phyloP scores from a whole-genome alignment of 2,888 invertebrate species.

The Rhabditophanes sp. region DNA sequence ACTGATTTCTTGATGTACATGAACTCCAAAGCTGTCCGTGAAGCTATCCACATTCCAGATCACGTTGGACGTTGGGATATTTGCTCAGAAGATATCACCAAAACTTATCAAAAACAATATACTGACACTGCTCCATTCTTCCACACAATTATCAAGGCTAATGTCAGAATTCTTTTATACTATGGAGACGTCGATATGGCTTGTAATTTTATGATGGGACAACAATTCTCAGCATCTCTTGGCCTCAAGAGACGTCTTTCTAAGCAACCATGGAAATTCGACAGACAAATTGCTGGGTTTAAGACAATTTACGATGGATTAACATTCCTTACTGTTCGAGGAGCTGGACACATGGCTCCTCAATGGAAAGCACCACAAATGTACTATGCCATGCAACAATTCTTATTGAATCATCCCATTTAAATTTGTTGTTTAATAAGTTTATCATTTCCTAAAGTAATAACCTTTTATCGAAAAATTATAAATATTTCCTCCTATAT shows the following conservation, averaged over 20 bases:
- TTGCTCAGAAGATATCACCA: constrained; percentile 33
- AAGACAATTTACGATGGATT: constrained; percentile 41
- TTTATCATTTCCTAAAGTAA: too few relatives aligned
- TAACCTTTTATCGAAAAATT: too few relatives aligned
- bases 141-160: constrained; percentile 30
- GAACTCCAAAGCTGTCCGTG: constrained; percentile 27
- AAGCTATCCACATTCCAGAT: constrained; percentile 31
- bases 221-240: constrained; percentile 31
- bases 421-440: constrained; percentile 10
- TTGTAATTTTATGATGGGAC: constrained; percentile 41
- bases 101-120: constrained; percentile 37
- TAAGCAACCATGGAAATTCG: constrained; percentile 43
- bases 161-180: constrained; percentile 38
- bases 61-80: constrained; percentile 32
- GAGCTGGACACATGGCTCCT: constrained; percentile 39
- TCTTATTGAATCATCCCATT: constrained; percentile 40
- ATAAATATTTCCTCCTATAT: too few relatives aligned
- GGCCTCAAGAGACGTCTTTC: constrained; percentile 25
- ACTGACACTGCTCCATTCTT: constrained; percentile 36
- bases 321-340: constrained; percentile 29
- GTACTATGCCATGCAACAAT: constrained; percentile 40
- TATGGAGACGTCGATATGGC: constrained; percentile 32
- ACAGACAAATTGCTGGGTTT: constrained; percentile 44
- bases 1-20: constrained; percentile 35
- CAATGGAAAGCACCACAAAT: constrained; percentile 41